Evolutionary conservation across 2,113 vertebrate genomes (phyloP), one percentile per base, ranked within the genome.

Genomic region (Anser cygnoides): DNA sequence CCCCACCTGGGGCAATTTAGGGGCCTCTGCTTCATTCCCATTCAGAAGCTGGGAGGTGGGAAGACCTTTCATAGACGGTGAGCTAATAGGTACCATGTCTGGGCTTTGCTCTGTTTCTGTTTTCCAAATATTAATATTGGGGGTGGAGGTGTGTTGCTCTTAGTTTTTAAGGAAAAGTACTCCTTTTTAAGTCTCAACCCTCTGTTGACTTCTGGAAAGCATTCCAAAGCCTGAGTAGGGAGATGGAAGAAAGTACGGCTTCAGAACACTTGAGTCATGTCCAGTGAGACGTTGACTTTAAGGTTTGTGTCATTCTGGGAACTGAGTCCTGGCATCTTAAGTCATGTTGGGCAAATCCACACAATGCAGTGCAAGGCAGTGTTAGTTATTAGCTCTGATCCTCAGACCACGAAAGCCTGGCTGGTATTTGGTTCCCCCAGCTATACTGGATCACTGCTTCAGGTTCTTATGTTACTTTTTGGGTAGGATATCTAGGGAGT

Each of bases 191-290:
- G 22, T 58, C 44, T 71, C 17, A 46, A 8, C 19, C 67, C 88
- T 39, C 46, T 86, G 52, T 80, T 93, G 68, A 74, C 73, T 87
- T 70, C 73, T 93, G 88, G 65, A 93, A 95, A 57, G 5, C 22
- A 11, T 43, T 49, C 67, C 73, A 84, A 73, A 35, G 0, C 58
- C 76, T 46, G 3, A 4, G 22, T n/a, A 58, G 17, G 44, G 77
- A 92, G 72, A 46, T 58, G 89, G 89, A 96, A 95, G 76, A 81
- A 97, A 93, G 70, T 87, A 91, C 41, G 3, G 26, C 67, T 92
- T 84, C 95, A 92, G 89, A 96, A 90, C 68, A 82, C 54, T 94
- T 95, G 95, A 96, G 90, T 96, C 93, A 95, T 70, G 67, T 92
- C 89, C 70, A 58, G 77, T 61, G 84, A 71, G 92, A 91, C 54